Evolutionary conservation across 2,113 vertebrate genomes (phyloP).

Genomic region (Neoarius graeffei): DNA sequence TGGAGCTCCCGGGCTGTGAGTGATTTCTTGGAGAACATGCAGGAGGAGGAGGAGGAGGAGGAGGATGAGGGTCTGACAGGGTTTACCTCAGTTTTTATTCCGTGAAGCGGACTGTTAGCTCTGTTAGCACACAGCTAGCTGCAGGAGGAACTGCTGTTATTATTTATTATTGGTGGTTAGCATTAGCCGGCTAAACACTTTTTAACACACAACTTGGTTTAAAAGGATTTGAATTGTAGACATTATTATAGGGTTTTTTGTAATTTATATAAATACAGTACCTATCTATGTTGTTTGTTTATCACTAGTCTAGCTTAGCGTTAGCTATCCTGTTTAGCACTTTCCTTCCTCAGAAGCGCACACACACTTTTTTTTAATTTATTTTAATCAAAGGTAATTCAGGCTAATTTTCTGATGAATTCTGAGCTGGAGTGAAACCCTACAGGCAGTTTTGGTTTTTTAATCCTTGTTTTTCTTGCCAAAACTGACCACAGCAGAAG

Average conservation of each 20-base stretch:
- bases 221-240: background rate
- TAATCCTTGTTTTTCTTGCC: background rate
- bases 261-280: background rate
- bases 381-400: background rate
- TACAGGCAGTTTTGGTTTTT: background rate
- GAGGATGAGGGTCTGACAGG: background rate
- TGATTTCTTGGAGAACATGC: background rate
- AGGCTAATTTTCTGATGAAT: background rate
- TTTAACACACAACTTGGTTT: background rate
- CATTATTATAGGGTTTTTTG: background rate
- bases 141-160: background rate
- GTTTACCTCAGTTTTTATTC: background rate
- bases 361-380: background rate
- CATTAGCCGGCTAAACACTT: background rate
- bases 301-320: background rate
- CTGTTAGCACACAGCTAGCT: background rate
- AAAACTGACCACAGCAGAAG: background rate
- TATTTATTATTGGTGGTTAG: background rate
- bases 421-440: background rate
- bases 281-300: background rate
- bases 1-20: accelerated
- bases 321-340: background rate
- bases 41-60: background rate
- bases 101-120: background rate
- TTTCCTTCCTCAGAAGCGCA: background rate